Base-by-base conservation (phyloP, 2,797 vertebrate species). In the Lagodon rhomboides region DNA sequence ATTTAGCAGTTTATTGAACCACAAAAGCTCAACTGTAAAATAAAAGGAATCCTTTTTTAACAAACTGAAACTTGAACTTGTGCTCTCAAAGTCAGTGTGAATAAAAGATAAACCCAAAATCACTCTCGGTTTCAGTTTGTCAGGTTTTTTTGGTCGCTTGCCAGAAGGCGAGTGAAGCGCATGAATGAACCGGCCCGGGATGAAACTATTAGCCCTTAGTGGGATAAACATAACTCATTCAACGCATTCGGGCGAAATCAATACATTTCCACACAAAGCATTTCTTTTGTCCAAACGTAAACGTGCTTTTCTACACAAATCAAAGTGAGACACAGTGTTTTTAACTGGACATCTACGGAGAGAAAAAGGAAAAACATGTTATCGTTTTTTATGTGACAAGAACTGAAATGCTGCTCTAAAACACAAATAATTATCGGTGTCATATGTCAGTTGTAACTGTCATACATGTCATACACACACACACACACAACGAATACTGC, bases 401-500 rank as follows among this genome's bases (percentile, higher is more conserved):
- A 70, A 47, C 16, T 54, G 1, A 80, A 87, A 71, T 72, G 23
- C 25, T 53, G 12, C 34, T 59, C 7, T 13, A 64, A 59, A 74
- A 27, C 13, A 23, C 51, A 11, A 22, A 13, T 43, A 63, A 5
- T 34, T 65, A 70, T 49, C 34, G 16, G 38, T 43, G 25, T 60
- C 44, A 79, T 76, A 43, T 44, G 23, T 68, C 59, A 82, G 38
- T 38, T 38, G 38, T 38, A 78, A 85, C n/a, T 30, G 34, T 69
- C 16, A 56, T 34, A 43, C 30, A 38, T 22, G n/a, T 51, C 25
- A 58, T 73, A 73, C 56, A 47, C 53, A 38, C 22, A 44, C n/a
- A 61, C 27, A 61, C 27, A 75, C 49, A 74, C 50, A 63, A 49
- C 58, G 85, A 92, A 91, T 87, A 92, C 92, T 92, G 86, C 77